Evolutionary conservation across 1,140 invertebrate genomes (phyloP), one percentile per base, ranked within the genome.

Genomic region (Drosophila melanica): DNA sequence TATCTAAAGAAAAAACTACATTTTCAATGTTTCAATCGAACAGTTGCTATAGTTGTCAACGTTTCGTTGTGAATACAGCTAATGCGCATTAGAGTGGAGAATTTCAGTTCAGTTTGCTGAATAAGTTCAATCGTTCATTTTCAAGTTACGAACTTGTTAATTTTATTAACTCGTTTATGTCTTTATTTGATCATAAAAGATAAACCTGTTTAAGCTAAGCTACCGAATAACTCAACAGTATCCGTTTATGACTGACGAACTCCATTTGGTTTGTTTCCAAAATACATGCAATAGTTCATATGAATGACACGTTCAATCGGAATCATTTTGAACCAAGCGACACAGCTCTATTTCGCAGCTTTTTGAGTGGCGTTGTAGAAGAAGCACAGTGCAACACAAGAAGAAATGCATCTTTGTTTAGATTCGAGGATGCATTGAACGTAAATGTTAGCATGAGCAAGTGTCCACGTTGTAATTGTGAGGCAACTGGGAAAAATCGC

Each of bases 401-500:
- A 8, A 14, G 5, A 35, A 6, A 35, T 48, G 57, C 64, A 10
- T 39, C n/a, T 69, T 44, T 75, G 65, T 51, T 20, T 14, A 58
- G 16, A 6, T n/a, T 58, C 37, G 16, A 18, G 9, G 14, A n/a
- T 23, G 10, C 18, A 9, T 27, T 27, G 11, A 12, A 12, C 8
- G 10, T 16, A 8, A 9, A 1, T 18, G 12, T 9, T 27, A 20
- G 18, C 0, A 89, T 89, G 85, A 51, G 20, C 35, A 76, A 39
- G 23, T 89, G 85, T 58, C 85, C 85, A 16, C 77, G 85, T 0
- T 89, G 85, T 35, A 50, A 72, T 11, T 78, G 77, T 11, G 80
- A 73, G n/a, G 67, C 77, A 20, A 66, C 48, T 30, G 85, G 85
- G 37, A 48, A 92, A 90, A 92, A 95, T 77, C 92, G 93, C 4